A percentile compares a stretch with the other conserved stretches of the same genome.
These are phyloP conservation scores for Myripristis murdjan DNA, from an alignment of 2,797 vertebrate genomes.

Conservation along the genomic window DNA sequence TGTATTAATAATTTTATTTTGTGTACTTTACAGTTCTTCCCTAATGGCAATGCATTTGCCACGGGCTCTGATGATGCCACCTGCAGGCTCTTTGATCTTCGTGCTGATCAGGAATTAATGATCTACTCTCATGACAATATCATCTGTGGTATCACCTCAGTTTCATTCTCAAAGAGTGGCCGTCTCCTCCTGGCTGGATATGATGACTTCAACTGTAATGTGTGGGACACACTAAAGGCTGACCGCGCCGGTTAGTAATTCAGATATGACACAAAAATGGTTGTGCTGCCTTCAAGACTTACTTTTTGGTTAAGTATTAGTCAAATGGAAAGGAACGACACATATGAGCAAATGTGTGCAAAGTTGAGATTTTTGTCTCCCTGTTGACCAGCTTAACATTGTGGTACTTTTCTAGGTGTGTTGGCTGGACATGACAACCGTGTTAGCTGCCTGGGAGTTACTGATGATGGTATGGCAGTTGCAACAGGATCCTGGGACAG, in stretches of 20 bases:
- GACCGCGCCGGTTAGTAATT: slow-evolving; percentile 92
- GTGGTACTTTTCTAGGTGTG: slow-evolving; percentile 87
- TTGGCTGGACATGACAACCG: slow-evolving; percentile 99
- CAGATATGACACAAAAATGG: neutral
- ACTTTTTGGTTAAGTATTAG: neutral
- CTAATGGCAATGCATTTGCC: slow-evolving; percentile 98
- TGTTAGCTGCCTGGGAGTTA: slow-evolving; percentile 99
- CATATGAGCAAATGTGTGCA: neutral
- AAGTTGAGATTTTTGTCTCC: neutral
- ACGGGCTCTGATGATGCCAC: slow-evolving; percentile 99
- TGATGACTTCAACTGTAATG: slow-evolving; percentile 99
- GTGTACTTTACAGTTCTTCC: slow-evolving; percentile 91
- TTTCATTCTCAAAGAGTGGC: slow-evolving; percentile 99
- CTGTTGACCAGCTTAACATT: neutral
- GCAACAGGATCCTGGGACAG: slow-evolving; percentile 99
- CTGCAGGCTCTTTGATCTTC: slow-evolving; percentile 98
- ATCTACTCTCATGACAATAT: slow-evolving; percentile 99
- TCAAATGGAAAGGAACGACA: neutral
- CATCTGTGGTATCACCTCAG: slow-evolving; percentile 99
- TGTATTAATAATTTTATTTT: neutral
- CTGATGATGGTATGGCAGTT: slow-evolving; percentile 99
- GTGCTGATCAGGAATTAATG: slow-evolving; percentile 99
- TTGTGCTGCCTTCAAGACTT: neutral
- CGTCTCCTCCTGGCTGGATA: slow-evolving; percentile 98
- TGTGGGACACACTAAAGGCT: slow-evolving; percentile 99